Evolutionary conservation across 2,797 vertebrate genomes (phyloP), one percentile per base, ranked within the genome.

Genomic region (Hylomyscus alleni): DNA sequence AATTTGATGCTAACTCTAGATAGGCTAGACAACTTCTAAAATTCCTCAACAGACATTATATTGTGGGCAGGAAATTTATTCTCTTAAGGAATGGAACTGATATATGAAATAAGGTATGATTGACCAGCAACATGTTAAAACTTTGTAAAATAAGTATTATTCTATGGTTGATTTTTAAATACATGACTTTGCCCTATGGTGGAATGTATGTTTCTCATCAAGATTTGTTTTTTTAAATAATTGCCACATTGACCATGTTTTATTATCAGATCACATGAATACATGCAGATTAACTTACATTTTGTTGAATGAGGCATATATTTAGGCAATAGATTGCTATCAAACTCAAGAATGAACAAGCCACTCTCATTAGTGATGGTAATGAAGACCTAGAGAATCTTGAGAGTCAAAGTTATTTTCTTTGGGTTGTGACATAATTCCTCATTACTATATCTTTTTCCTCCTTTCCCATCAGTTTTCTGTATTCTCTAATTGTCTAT

Each of bases 141-240:
- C 6, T 50, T 13, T 40, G 44, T 85, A 58, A 88, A 78, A 67
- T 69, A 72, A 40, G 6, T 65, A 34, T 72, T 92, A 15, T 82
- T 95, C 12, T 96, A 10, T 78, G 76, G 56, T 6, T 88, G 67
- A 86, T 86, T 91, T 96, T 94, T 52, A 93, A 72, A 86, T 80
- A 34, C 1, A 50, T 76, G 58, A 90, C 31, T 20, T 81, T 94
- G 44, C 20, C 56, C 6, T 60, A n/a, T 37, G 52, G 56, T 58
- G 62, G 24, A 95, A 34, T 91, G 9, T 73, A 6, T 8, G 17
- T 94, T 91, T 96, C 77, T 84, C 34, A 93, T 90, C 76, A 96
- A 93, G 37, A 90, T 90, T 94, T 87, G 50, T 4, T 31, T 37
- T 72, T 87, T 95, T 20, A 81, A 85, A 22, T 52, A 60, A 60